These are phyloP conservation scores for Lasioglossum marginatum DNA, from an alignment of 2,888 invertebrate genomes.

Conservation along the genomic window DNA sequence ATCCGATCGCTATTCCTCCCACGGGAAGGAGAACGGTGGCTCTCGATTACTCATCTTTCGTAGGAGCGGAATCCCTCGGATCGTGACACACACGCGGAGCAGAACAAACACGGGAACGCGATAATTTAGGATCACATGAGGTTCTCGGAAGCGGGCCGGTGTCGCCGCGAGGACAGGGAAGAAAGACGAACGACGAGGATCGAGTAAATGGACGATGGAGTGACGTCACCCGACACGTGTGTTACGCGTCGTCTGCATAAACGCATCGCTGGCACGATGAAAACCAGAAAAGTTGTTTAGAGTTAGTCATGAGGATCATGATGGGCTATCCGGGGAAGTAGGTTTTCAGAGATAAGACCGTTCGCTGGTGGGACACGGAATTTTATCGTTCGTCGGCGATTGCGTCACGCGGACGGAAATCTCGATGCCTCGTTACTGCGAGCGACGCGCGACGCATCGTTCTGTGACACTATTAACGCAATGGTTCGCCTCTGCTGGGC, in stretches of 20 bases:
- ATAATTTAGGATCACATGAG: constrained; percentile 63
- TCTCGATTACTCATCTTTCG: constrained; percentile 70
- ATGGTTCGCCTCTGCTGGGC: constrained; percentile 34
- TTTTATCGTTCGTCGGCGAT: background rate
- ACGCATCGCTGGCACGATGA: background rate
- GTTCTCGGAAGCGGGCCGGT: constrained; percentile 11
- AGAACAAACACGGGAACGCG: constrained; percentile 53
- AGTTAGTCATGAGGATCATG: background rate
- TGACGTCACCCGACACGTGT: constrained; percentile 1
- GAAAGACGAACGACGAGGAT: constrained; percentile 5
- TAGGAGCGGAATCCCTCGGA: constrained; percentile 55
- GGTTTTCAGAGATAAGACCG: constrained; percentile 1
- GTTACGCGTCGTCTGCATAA: background rate
- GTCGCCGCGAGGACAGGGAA: background rate
- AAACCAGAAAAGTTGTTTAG: background rate
- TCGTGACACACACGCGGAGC: constrained; percentile 40
- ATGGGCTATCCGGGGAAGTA: background rate
- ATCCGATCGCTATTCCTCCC: constrained; percentile 64
- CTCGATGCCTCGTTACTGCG: constrained; percentile 29
- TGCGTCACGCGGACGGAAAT: constrained; percentile 18
- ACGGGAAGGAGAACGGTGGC: constrained; percentile 39
- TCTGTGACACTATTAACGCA: constrained; percentile 28
- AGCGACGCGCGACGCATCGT: constrained; percentile 16
- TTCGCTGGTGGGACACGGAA: background rate
- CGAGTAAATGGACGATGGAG: background rate